These are phyloP conservation scores for Okapia johnstoni DNA, from an alignment of 2,113 vertebrate species.

Conservation along the genomic window DNA sequence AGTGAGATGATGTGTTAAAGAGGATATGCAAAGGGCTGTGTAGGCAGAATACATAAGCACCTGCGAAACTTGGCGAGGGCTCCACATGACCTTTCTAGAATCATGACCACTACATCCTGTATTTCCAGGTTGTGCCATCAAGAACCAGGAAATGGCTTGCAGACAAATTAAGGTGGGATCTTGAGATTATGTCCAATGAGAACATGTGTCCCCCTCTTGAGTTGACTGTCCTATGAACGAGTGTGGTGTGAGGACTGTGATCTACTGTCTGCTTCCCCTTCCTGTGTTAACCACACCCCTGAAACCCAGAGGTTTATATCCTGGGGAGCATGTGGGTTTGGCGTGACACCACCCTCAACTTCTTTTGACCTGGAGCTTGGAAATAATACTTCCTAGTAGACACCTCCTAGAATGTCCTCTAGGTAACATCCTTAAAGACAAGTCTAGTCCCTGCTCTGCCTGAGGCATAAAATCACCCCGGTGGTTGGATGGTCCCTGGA, in stretches of 20 bases:
- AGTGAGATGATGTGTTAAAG: neutral
- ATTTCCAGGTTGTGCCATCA: neutral
- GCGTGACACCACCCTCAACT: neutral
- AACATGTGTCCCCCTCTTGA: neutral
- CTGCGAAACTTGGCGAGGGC: neutral
- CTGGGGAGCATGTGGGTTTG: neutral
- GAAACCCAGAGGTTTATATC: neutral
- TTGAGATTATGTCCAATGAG: neutral
- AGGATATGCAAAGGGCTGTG: neutral
- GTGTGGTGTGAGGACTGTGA: neutral
- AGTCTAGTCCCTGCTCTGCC: neutral
- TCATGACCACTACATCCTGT: neutral
- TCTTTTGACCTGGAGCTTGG: neutral
- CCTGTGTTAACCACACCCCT: neutral
- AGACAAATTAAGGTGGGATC: neutral
- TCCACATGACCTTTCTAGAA: neutral
- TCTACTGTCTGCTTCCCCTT: neutral
- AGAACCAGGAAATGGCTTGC: neutral
- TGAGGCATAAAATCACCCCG: neutral
- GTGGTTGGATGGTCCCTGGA: neutral
- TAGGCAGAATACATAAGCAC: neutral
- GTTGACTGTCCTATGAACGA: neutral
- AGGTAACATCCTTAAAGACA: neutral
- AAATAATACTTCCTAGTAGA: neutral
- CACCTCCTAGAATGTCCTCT: neutral